Evolutionary conservation across 2,888 invertebrate species (phyloP).

Genomic region (Tipula unca): DNA sequence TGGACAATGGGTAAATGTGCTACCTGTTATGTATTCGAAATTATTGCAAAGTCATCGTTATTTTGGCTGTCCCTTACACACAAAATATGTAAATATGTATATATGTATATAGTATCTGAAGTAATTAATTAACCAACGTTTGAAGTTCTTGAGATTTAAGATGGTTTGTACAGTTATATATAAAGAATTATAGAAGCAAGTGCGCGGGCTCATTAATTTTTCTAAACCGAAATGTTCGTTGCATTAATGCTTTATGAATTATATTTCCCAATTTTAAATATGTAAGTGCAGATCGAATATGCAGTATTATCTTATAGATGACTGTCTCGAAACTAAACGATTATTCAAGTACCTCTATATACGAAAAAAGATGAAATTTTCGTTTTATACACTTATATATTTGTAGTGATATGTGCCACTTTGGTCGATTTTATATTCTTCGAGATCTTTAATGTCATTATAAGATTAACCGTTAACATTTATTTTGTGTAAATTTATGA

Average conservation of each 20-base stretch:
- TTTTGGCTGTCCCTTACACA: neutral
- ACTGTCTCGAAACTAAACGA: neutral
- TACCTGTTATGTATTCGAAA: neutral
- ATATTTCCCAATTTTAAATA: neutral
- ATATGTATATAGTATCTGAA: neutral
- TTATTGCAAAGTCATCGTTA: neutral
- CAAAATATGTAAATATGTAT: neutral
- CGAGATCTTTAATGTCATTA: neutral
- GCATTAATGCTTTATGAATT: neutral
- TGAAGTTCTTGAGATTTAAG: neutral
- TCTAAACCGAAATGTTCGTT: neutral
- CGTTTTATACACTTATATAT: neutral
- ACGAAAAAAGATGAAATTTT: neutral
- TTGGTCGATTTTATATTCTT: neutral
- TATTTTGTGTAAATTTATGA: neutral
- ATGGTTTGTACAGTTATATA: neutral
- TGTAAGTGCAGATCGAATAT: neutral
- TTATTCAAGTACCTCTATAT: neutral
- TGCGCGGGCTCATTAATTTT: neutral
- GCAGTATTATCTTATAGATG: neutral
- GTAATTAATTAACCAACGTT: neutral
- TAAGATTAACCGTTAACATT: neutral
- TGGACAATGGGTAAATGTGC: neutral
- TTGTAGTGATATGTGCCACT: neutral
- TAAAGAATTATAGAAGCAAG: neutral